These are phyloP conservation scores for Taxidea taxus DNA, from an alignment of 2,113 vertebrate species.

Conservation along the genomic window DNA sequence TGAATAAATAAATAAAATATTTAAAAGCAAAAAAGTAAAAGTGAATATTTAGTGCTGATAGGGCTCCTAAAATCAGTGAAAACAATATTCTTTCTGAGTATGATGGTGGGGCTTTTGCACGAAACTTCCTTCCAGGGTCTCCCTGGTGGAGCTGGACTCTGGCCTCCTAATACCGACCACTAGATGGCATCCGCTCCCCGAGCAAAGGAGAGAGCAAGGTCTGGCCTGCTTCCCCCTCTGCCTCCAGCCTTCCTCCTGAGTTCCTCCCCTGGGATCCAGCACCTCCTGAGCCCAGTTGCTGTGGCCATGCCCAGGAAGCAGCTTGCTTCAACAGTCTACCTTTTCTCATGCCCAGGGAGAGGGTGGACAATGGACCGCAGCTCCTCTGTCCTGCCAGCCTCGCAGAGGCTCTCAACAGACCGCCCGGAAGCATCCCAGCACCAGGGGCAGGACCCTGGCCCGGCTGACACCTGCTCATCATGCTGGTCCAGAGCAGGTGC, in stretches of 20 bases:
- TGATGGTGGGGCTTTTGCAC: fast-evolving
- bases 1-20: too few species aligned
- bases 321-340: background rate
- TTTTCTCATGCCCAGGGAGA: background rate
- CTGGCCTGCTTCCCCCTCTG: fast-evolving
- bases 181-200: slow-evolving; percentile 61
- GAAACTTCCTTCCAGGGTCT: background rate
- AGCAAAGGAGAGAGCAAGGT: background rate
- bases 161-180: background rate
- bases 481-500: slow-evolving; percentile 7
- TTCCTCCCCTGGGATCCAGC: background rate
- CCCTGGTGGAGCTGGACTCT: background rate
- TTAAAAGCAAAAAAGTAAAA: too few species aligned
- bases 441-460: background rate
- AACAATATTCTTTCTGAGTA: background rate
- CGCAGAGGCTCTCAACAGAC: background rate
- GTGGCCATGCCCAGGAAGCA: background rate
- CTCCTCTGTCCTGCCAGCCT: background rate
- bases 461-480: slow-evolving; percentile 38
- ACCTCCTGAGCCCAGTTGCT: background rate
- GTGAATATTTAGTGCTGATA: background rate
- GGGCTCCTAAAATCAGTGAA: background rate
- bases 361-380: background rate
- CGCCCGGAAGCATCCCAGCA: background rate
- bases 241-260: background rate